Percentiles rank a stretch among this genome's conserved stretches.
Evolutionary conservation across 1,140 invertebrate genomes (phyloP).

Genomic region (Musca vetustissima): DNA sequence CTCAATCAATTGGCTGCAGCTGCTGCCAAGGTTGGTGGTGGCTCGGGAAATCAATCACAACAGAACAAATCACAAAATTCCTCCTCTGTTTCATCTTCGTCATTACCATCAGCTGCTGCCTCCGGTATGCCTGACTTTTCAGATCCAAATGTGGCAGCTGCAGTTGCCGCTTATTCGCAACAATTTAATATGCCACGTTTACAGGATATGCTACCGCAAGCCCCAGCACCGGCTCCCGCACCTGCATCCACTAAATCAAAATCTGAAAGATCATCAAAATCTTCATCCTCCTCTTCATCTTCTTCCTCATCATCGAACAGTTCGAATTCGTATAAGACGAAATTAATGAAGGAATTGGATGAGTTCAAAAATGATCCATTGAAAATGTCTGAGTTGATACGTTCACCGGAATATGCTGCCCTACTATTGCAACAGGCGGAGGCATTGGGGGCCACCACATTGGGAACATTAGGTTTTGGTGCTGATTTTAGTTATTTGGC

Average conservation of each 20-base stretch:
- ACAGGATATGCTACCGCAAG: conserved; percentile 17
- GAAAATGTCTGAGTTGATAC: conserved; percentile 53
- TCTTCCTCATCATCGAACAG: conserved; percentile 45
- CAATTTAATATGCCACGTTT: conserved; percentile 45
- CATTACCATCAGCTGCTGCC: background rate
- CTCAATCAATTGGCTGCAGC: conserved; percentile 50
- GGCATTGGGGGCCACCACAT: conserved; percentile 49
- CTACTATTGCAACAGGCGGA: conserved; percentile 52
- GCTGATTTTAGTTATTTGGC: conserved; percentile 48
- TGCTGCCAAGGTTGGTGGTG: conserved; percentile 47
- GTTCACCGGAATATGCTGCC: conserved; percentile 52
- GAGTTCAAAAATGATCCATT: conserved; percentile 53
- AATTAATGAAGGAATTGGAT: conserved; percentile 53
- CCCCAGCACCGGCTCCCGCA: background rate
- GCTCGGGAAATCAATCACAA: conserved; percentile 38
- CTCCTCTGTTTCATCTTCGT: conserved; percentile 4
- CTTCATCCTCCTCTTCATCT: conserved; percentile 42
- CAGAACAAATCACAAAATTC: conserved; percentile 30
- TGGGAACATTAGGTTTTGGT: conserved; percentile 50
- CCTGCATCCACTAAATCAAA: conserved; percentile 38
- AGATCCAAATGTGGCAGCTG: conserved; percentile 50
- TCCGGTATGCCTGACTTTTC: conserved; percentile 30
- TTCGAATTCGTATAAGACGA: conserved; percentile 52
- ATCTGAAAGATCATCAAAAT: conserved; percentile 40
- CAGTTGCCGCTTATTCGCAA: conserved; percentile 48